Conservation (phyloP, 2,113 vertebrate genomes). For the Oostethus manadensis region DNA sequence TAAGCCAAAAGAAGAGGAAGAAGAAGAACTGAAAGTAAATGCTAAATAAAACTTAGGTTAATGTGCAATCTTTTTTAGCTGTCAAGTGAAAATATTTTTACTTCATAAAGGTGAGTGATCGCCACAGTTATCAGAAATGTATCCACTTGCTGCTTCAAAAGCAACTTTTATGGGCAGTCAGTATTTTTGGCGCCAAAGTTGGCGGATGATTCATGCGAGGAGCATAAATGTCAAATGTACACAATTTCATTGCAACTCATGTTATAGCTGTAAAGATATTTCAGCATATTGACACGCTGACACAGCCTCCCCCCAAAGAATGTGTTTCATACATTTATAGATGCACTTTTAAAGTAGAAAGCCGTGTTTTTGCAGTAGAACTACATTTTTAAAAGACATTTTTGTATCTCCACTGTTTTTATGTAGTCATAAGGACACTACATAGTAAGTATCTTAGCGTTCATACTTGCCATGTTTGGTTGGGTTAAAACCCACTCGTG, state of each 20-base stretch:
- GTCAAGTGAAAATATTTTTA: conserved; percentile 3
- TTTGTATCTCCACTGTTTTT: no score
- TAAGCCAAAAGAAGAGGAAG: no score
- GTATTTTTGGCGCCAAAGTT: conserved; percentile 1
- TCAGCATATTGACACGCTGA: background rate
- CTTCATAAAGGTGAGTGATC: background rate
- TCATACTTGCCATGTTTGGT: no score
- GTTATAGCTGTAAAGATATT: conserved; percentile 1
- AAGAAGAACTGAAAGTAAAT: no score
- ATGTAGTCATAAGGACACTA: no score
- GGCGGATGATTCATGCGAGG: background rate
- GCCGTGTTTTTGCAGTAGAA: background rate
- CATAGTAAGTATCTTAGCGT: no score
- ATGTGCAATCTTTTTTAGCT: background rate
- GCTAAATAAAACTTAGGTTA: no score
- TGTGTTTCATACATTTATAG: background rate
- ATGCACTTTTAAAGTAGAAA: background rate
- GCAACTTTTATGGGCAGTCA: background rate
- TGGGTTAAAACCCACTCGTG: no score
- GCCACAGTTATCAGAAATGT: background rate
- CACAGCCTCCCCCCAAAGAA: no score
- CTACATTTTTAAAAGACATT: background rate
- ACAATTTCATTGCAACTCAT: background rate
- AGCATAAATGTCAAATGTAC: conserved; percentile 6
- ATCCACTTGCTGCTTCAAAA: background rate